phyloP scores from a whole-genome alignment of 2,113 vertebrate genomes.

The Bubo bubo region DNA sequence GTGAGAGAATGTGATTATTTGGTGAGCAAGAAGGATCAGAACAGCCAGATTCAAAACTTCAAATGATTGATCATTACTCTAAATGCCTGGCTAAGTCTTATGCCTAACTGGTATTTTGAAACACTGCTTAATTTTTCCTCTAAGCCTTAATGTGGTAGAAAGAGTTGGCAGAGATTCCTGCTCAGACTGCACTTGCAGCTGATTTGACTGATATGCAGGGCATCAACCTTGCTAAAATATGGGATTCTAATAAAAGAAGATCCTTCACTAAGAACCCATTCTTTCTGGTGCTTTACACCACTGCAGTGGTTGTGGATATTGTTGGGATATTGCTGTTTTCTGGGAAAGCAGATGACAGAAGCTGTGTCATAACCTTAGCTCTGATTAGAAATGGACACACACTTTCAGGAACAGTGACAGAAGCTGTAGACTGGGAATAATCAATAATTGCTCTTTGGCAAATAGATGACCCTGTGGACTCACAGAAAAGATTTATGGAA shows the following conservation, averaged over 20 bases:
- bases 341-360: slow-evolving; percentile 35
- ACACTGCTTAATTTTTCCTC: background rate
- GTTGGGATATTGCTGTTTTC: slow-evolving; percentile 10
- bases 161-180: background rate
- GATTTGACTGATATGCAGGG: slow-evolving; percentile 24
- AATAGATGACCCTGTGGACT: slow-evolving; percentile 55
- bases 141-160: background rate
- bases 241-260: slow-evolving; percentile 23
- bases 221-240: slow-evolving; percentile 21
- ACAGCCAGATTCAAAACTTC: background rate
- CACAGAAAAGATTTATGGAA: slow-evolving; percentile 54
- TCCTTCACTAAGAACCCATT: slow-evolving; percentile 11
- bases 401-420: slow-evolving; percentile 20
- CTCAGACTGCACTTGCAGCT: background rate
- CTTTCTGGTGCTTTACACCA: background rate
- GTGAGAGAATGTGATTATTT: background rate
- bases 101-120: background rate
- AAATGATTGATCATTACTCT: background rate
- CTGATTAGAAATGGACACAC: slow-evolving; percentile 60
- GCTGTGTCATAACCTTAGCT: slow-evolving; percentile 25
- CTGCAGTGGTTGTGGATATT: background rate
- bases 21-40: background rate
- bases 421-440: slow-evolving; percentile 48
- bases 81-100: background rate
- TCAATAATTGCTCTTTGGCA: slow-evolving; percentile 69